These are phyloP conservation scores for Melierax canorus DNA, from an alignment of 2,113 vertebrate genomes.

Conservation along the genomic window DNA sequence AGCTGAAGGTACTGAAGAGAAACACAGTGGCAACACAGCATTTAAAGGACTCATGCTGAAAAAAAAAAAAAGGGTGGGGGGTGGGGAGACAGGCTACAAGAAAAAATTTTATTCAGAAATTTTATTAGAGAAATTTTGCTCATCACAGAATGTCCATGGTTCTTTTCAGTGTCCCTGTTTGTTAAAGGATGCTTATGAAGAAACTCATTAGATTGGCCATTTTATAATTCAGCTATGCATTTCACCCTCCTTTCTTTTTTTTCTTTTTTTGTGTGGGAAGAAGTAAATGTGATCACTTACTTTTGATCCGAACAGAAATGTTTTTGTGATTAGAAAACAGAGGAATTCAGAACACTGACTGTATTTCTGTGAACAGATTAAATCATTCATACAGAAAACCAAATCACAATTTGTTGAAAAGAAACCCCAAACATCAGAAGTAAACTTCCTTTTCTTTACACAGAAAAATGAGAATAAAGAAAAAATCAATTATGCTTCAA, in stretches of 20 bases:
- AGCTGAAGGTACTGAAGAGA: not conserved
- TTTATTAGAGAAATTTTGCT: not conserved
- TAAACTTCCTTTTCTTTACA: not conserved
- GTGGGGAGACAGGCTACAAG: fast-evolving
- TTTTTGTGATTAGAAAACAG: not conserved
- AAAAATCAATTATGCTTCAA: not conserved
- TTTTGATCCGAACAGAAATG: not conserved
- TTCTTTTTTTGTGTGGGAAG: not conserved
- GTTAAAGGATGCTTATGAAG: not conserved
- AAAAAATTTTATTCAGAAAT: not conserved
- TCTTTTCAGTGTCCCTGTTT: not conserved
- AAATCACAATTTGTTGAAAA: not conserved
- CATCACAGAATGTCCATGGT: not conserved
- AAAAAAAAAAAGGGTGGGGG: fast-evolving
- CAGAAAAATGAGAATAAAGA: not conserved
- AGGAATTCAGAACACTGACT: not conserved
- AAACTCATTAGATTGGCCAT: not conserved
- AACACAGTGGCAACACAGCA: not conserved
- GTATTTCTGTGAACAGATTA: not conserved
- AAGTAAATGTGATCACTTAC: not conserved
- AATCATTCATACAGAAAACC: not conserved
- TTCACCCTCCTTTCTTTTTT: not conserved
- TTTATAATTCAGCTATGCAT: not conserved
- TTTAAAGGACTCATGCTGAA: not conserved
- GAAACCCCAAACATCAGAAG: fast-evolving